phyloP scores from a whole-genome alignment of 2,797 vertebrate species.

The Molossus molossus region DNA sequence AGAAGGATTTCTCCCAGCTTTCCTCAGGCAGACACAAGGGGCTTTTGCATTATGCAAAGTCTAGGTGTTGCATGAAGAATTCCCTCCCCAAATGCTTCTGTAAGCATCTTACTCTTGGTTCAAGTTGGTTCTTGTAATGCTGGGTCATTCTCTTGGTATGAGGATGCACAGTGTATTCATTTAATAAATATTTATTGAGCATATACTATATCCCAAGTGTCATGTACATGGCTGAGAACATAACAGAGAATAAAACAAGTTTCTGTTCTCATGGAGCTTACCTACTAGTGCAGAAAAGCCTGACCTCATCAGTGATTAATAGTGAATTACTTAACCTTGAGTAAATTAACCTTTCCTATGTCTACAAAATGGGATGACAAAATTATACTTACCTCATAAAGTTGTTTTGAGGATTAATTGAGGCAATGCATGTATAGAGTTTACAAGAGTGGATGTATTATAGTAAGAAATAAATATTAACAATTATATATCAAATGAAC shows the following conservation, averaged over 20 bases:
- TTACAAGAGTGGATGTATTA: neutral
- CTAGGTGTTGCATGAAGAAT: neutral
- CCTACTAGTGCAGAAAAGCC: conserved; percentile 21
- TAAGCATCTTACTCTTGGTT: neutral
- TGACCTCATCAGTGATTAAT: neutral
- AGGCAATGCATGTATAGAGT: neutral
- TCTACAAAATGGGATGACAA: conserved; percentile 23
- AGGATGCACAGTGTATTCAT: neutral
- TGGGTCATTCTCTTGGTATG: conserved; percentile 54
- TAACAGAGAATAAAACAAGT: neutral
- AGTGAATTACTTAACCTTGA: neutral
- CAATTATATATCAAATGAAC: neutral
- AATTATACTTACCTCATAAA: neutral
- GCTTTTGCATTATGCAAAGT: conserved; percentile 18
- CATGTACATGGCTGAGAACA: neutral
- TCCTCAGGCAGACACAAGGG: neutral
- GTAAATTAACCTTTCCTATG: neutral
- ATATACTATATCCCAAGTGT: neutral
- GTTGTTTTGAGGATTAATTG: conserved; percentile 10
- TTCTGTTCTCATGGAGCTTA: neutral
- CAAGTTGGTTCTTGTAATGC: neutral
- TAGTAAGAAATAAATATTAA: neutral
- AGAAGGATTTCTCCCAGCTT: conserved; percentile 50
- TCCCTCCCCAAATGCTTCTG: conserved; percentile 9
- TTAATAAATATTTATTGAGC: conserved; percentile 27